Base-by-base conservation (phyloP, 1,140 invertebrate species). In the Cheumatopsyche charites region DNA sequence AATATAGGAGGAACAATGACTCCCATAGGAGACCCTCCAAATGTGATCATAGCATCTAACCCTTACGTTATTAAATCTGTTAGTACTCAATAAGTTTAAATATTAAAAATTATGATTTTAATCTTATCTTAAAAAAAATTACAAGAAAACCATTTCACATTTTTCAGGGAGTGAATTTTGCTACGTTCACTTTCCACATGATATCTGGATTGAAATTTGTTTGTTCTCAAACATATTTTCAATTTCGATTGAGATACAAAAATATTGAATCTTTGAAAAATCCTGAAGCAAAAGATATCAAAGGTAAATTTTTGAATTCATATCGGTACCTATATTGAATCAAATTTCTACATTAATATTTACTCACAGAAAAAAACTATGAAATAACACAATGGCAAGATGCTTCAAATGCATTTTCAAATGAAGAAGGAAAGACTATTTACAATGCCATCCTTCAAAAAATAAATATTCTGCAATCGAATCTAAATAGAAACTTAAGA, bases 1-100 rank as follows among this genome's bases (percentile, higher is more conserved):
- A 96, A 96, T 77, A 92, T 96, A 68, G 94, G 94, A 0, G 94
- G 94, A 0, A 91, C 92, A 0, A 86, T 92, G 4, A 96, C 94
- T 0, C 93, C 93, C 0, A 90, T 96, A 12, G 94, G 94, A 0
- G 94, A 96, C 81, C 94, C 94, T 1, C 94, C 94, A 0, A 96
- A 95, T 81, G 93, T 95, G 9, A 95, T 96, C 71, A 94, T 96
- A 62, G 90, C 92, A 4, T 91, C 90, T 0, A 92, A 94, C 80
- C 83, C 82, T 63, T 87, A 87, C 70, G 87, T 94, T 47, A 81
- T 88, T 12, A 83, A 86, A 68, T 88, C 88, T 77, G 91, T 92
- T 81, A 86, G 86, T 83, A 66, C n/a, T 19, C 11, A n/a, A 17
- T 36, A 5, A 55, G 12, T 12, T 1, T n/a, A 21, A 21, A 7